Conservation (phyloP, 2,888 invertebrate genomes). For the Corbicula japonica region DNA sequence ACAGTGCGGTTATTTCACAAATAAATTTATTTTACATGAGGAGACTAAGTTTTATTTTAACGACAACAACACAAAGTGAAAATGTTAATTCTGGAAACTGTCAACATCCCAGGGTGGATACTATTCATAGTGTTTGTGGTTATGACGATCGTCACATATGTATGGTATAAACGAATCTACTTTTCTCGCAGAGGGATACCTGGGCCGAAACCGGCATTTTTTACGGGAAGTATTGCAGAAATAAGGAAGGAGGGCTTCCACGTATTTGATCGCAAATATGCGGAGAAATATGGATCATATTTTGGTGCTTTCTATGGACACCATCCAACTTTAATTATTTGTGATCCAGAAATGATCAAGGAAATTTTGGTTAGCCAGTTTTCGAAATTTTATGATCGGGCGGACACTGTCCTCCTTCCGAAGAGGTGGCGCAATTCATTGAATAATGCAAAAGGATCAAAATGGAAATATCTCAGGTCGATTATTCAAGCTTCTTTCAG, state of each 20-base stretch:
- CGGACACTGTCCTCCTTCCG: conserved; percentile 14
- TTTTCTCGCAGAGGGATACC: conserved; percentile 34
- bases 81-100: too few species aligned
- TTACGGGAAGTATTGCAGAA: conserved; percentile 33
- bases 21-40: too few species aligned
- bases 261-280: conserved; percentile 39
- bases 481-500: conserved; percentile 50
- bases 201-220: conserved; percentile 36
- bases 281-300: conserved; percentile 53
- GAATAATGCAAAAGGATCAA: conserved; percentile 36
- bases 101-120: too few species aligned
- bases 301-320: conserved; percentile 59
- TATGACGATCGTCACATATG: conserved; percentile 15
- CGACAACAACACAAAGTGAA: too few species aligned
- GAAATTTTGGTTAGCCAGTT: conserved; percentile 68
- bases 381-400: conserved; percentile 59
- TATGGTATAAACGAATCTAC: conserved; percentile 35
- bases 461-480: conserved; percentile 60
- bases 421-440: conserved; percentile 27
- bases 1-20: too few species aligned
- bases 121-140: background rate
- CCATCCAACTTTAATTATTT: conserved; percentile 48
- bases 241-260: conserved; percentile 40
- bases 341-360: conserved; percentile 68
- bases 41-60: too few species aligned